These are phyloP conservation scores for Penaeus monodon DNA, from an alignment of 2,888 invertebrate genomes.

Conservation along the genomic window DNA sequence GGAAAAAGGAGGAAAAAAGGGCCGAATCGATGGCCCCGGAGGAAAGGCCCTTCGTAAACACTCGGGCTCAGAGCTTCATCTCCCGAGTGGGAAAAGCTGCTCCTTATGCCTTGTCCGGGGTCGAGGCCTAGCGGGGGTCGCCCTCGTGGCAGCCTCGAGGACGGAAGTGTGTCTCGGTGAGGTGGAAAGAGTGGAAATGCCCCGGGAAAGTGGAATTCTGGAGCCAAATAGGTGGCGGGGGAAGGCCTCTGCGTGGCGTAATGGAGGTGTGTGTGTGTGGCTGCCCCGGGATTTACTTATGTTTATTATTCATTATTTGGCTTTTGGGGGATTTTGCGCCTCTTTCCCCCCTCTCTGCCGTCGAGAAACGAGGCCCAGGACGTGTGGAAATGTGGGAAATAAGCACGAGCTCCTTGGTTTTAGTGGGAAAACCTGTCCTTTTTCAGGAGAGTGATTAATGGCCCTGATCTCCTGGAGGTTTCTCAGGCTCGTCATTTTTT, in stretches of 20 bases:
- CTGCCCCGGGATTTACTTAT: constrained; percentile 8
- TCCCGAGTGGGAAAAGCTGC: background rate
- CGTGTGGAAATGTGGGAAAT: no score
- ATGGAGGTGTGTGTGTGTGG: constrained; percentile 33
- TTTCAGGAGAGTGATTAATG: no score
- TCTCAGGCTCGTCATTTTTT: no score
- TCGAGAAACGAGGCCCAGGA: no score
- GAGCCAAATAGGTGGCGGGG: background rate
- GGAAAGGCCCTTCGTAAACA: constrained; percentile 48
- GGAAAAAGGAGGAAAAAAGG: constrained; percentile 26
- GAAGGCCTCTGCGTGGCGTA: constrained; percentile 30
- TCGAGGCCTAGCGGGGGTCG: background rate
- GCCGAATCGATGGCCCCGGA: constrained; percentile 44
- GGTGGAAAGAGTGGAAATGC: constrained; percentile 20
- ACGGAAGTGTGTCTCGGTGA: background rate
- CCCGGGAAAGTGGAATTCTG: no score
- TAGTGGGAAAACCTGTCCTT: no score
- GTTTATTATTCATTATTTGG: no score
- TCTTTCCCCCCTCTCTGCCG: no score
- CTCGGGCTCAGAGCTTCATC: constrained; percentile 19
- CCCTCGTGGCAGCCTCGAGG: background rate
- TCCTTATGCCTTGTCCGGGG: background rate
- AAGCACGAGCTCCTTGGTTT: no score
- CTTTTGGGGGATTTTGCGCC: no score
- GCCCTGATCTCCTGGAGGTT: no score